These are phyloP conservation scores for Iphiclides podalirius DNA, from an alignment of 2,888 invertebrate species.

Conservation along the genomic window DNA sequence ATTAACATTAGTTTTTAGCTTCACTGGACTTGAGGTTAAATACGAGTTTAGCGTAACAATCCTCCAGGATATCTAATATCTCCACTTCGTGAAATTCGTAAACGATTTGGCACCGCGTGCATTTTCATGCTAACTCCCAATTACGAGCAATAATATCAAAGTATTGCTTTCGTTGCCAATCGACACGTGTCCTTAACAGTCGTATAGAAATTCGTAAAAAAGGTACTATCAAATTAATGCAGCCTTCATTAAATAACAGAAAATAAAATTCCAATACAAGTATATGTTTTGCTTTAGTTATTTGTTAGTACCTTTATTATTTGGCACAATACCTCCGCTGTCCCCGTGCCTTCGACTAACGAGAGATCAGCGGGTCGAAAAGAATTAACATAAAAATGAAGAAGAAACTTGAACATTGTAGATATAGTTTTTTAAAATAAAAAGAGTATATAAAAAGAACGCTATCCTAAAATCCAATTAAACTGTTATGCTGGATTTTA, in stretches of 20 bases:
- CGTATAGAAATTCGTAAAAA: conserved; percentile 13
- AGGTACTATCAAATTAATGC: conserved; percentile 25
- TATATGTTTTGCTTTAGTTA: conserved; percentile 16
- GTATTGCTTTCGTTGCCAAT: conserved; percentile 7
- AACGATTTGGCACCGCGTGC: conserved; percentile 51
- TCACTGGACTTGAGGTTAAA: conserved; percentile 42
- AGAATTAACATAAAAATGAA: conserved; percentile 34
- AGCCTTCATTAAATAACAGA: conserved; percentile 4
- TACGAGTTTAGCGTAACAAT: conserved; percentile 21
- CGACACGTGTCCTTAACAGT: conserved; percentile 10
- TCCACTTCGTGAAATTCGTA: conserved; percentile 25
- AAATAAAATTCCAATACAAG: not conserved
- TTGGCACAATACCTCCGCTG: conserved; percentile 60
- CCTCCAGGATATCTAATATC: conserved; percentile 25
- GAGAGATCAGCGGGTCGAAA: conserved; percentile 59
- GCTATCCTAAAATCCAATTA: not conserved
- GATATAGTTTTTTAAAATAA: not conserved
- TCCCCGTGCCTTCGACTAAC: conserved; percentile 50
- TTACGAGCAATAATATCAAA: conserved; percentile 4
- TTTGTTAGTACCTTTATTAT: conserved; percentile 31
- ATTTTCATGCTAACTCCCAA: conserved; percentile 38
- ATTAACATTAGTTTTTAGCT: conserved; percentile 38
- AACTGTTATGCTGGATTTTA: conserved; percentile 10
- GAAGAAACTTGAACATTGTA: conserved; percentile 25
- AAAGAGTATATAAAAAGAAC: conserved; percentile 10